Evolutionary conservation across 1,140 invertebrate genomes (phyloP).

Genomic region (Drosophila bocki): DNA sequence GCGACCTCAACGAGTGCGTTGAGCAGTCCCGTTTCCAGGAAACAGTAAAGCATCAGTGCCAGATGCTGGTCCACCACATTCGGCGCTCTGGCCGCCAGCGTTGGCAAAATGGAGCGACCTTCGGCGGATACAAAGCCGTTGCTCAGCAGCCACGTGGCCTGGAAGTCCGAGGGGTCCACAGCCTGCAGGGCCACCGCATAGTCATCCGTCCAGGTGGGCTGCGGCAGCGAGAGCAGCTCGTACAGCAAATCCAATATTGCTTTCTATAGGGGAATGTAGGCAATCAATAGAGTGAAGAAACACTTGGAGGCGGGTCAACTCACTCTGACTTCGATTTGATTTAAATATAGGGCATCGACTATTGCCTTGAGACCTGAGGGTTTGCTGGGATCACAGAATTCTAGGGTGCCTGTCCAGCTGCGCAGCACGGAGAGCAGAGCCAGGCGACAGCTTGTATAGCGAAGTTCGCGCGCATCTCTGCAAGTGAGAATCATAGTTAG

Average conservation of each 20-base stretch:
- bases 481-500: background rate
- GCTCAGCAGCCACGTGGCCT: slow-evolving; percentile 93
- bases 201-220: slow-evolving; percentile 96
- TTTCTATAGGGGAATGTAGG: slow-evolving; percentile 87
- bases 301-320: slow-evolving; percentile 63
- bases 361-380: slow-evolving; percentile 92
- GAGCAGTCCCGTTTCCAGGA: slow-evolving; percentile 94
- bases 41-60: slow-evolving; percentile 94
- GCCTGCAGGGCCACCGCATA: slow-evolving; percentile 94
- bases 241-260: slow-evolving; percentile 96
- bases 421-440: slow-evolving; percentile 94
- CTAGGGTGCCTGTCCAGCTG: slow-evolving; percentile 95
- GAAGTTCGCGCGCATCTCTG: slow-evolving; percentile 92
- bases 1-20: slow-evolving; percentile 96
- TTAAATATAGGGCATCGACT: slow-evolving; percentile 94
- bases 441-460: slow-evolving; percentile 93
- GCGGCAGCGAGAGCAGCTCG: slow-evolving; percentile 93
- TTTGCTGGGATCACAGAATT: slow-evolving; percentile 92
- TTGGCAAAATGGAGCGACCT: slow-evolving; percentile 92
- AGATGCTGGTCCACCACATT: slow-evolving; percentile 96
- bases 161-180: slow-evolving; percentile 92
- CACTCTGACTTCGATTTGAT: slow-evolving; percentile 94
- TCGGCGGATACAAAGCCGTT: slow-evolving; percentile 97
- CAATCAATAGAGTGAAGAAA: background rate
- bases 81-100: slow-evolving; percentile 92